Evolutionary conservation across 1,140 invertebrate species (phyloP).

Genomic region (Lepidostoma basale): DNA sequence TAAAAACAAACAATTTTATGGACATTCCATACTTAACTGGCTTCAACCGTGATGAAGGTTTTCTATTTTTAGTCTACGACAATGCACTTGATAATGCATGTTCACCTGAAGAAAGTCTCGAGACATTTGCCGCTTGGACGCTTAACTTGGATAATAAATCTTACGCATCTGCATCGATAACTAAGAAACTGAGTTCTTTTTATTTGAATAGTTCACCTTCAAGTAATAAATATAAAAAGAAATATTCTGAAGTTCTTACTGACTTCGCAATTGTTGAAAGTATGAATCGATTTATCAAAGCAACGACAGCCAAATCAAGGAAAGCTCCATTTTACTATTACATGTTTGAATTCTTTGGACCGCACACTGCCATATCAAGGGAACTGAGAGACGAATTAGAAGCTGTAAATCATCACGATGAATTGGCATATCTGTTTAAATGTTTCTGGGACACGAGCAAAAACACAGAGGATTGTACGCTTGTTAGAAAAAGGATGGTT

Average conservation of each 20-base stretch:
- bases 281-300: constrained; percentile 4
- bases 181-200: not conserved
- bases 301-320: not conserved
- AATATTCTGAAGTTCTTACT: not conserved
- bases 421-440: constrained; percentile 12
- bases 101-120: not conserved
- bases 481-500: constrained; percentile 9
- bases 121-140: not conserved
- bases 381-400: not conserved
- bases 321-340: constrained; percentile 1
- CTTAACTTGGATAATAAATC: not conserved
- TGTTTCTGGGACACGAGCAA: not conserved
- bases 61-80: not conserved
- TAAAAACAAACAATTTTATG: not conserved
- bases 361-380: not conserved
- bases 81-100: not conserved
- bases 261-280: constrained; percentile 5
- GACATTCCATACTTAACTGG: not conserved
- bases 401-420: constrained; percentile 5
- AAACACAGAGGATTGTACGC: not conserved
- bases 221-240: not conserved
- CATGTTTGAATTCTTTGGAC: constrained; percentile 1
- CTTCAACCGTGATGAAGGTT: constrained; percentile 11
- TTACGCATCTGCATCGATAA: not conserved
- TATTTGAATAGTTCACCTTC: constrained; percentile 1